These are phyloP conservation scores for Trididemnum miniatum DNA, from an alignment of 23 tunicate genomes.

Conservation along the genomic window DNA sequence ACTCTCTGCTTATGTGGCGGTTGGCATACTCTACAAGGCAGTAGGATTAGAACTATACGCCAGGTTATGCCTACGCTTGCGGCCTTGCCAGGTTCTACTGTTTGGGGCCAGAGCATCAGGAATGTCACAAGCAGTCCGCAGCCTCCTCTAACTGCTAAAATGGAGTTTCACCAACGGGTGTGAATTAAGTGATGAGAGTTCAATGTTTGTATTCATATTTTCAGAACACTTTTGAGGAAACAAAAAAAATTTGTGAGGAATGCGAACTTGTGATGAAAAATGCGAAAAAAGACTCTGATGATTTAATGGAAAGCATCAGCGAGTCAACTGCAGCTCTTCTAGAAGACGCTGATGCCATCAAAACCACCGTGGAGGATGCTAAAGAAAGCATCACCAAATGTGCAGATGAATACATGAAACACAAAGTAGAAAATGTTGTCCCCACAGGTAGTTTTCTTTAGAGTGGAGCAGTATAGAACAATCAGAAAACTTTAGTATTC, in stretches of 20 bases:
- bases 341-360: constrained; percentile 20
- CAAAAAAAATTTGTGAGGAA: not conserved
- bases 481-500: not conserved
- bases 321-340: not conserved
- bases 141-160: too few relatives aligned
- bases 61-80: too few relatives aligned
- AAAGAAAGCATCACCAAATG: not conserved
- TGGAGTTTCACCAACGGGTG: too few relatives aligned
- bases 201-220: too few relatives aligned
- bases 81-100: too few relatives aligned
- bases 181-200: too few relatives aligned
- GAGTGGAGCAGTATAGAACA: too few relatives aligned
- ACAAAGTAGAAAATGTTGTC: not conserved
- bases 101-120: too few relatives aligned
- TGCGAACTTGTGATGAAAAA: not conserved
- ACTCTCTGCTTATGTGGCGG: too few relatives aligned
- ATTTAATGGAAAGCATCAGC: not conserved
- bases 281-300: not conserved
- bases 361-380: not conserved
- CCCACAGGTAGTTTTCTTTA: constrained; percentile 30
- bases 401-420: not conserved
- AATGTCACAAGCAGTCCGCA: too few relatives aligned
- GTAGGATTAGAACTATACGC: too few relatives aligned
- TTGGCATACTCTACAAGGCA: too few relatives aligned
- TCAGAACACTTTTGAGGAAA: not conserved